A percentile compares a stretch with the other conserved stretches of the same genome.
Evolutionary conservation across 2,113 vertebrate species (phyloP).

Genomic region (Cervus canadensis): DNA sequence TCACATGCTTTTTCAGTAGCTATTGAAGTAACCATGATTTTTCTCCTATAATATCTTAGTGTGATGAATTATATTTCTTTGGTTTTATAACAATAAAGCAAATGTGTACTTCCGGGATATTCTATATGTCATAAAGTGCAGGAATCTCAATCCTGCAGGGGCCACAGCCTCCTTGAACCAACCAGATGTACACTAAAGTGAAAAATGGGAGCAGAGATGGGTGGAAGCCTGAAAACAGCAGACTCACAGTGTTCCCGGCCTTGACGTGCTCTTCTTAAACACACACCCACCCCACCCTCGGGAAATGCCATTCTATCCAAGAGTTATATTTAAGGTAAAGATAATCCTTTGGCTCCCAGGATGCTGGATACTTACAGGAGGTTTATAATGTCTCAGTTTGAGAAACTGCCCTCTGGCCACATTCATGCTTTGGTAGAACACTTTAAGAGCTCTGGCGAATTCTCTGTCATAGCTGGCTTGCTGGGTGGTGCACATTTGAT

Average conservation of each 20-base stretch:
- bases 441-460: constrained; percentile 88
- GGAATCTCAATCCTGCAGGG: not conserved
- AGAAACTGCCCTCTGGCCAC: constrained; percentile 84
- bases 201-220: not conserved
- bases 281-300: too few species aligned
- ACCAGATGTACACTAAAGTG: not conserved
- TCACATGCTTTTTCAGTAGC: not conserved
- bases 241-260: not conserved
- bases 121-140: not conserved
- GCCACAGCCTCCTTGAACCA: not conserved
- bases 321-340: not conserved
- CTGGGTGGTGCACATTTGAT: not conserved
- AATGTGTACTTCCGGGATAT: not conserved
- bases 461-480: constrained; percentile 84
- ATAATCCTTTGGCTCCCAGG: not conserved
- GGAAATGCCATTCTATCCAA: too few species aligned
- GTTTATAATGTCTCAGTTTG: constrained; percentile 81
- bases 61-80: not conserved
- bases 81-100: not conserved
- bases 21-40: not conserved
- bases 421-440: constrained; percentile 90
- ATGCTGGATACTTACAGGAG: constrained; percentile 81
- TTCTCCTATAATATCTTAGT: not conserved
- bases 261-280: accelerated
- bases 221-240: accelerated